Percentiles rank a stretch among this genome's conserved stretches.
Evolutionary conservation across 1,140 invertebrate genomes (phyloP).

Genomic region (Homalodisca vitripennis): DNA sequence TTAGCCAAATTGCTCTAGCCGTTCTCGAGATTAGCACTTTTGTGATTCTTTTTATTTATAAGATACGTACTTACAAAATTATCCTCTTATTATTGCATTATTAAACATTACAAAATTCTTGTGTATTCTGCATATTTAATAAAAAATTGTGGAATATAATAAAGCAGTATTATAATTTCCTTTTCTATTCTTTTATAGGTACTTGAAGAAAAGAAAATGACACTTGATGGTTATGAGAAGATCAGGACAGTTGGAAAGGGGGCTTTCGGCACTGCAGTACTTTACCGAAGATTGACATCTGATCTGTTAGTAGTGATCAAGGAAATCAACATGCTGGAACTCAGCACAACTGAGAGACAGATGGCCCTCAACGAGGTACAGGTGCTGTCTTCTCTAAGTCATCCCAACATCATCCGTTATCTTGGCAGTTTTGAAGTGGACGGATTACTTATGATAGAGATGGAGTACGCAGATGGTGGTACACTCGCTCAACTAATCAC

Average conservation of each 20-base stretch:
- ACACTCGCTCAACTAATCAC: constrained; percentile 66
- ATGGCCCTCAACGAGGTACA: constrained; percentile 75
- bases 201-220: no score
- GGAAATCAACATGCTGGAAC: constrained; percentile 71
- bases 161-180: no score
- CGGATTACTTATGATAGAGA: constrained; percentile 73
- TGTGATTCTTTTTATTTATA: no score
- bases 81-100: no score
- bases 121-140: no score
- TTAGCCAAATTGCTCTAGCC: no score
- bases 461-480: constrained; percentile 79
- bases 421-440: constrained; percentile 49
- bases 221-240: constrained; percentile 54
- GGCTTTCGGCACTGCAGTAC: constrained; percentile 71
- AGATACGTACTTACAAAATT: no score
- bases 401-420: constrained; percentile 65
- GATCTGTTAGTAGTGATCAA: constrained; percentile 70
- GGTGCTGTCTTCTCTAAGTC: constrained; percentile 68
- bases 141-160: no score
- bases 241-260: constrained; percentile 62
- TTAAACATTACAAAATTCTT: no score
- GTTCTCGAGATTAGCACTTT: no score
- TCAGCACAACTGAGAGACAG: constrained; percentile 65
- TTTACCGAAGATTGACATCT: constrained; percentile 66
- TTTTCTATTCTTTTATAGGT: no score